phyloP scores from a whole-genome alignment of 2,113 vertebrate genomes.

The Xiphorhynchus elegans region DNA sequence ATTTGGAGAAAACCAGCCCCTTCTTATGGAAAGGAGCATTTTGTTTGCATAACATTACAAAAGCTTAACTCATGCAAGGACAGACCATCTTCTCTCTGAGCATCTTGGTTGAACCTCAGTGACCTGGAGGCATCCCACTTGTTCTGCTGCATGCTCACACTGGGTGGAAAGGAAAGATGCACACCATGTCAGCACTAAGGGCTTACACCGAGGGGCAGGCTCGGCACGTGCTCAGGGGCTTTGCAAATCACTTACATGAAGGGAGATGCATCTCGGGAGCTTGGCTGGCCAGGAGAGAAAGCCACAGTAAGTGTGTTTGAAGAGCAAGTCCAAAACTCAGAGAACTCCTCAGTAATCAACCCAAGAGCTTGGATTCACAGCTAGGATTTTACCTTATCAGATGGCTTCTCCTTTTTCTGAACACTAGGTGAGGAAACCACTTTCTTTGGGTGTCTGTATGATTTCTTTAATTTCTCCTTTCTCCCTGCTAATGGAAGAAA shows the following conservation, averaged over 20 bases:
- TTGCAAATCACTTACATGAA: conserved; percentile 84
- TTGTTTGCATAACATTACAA: not conserved
- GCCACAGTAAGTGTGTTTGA: not conserved
- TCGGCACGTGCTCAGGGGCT: not conserved
- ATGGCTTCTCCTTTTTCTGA: conserved; percentile 86
- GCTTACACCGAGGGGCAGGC: not conserved
- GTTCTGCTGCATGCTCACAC: conserved; percentile 90
- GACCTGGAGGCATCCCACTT: conserved; percentile 95
- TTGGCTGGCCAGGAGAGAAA: conserved; percentile 68
- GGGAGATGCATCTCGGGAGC: conserved; percentile 87
- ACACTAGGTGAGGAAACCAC: conserved; percentile 87
- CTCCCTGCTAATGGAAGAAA: conserved; percentile 69
- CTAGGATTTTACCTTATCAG: conserved; percentile 83
- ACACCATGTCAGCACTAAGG: not conserved
- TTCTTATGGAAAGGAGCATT: not conserved
- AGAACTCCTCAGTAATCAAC: not conserved
- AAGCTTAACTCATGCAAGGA: conserved; percentile 1
- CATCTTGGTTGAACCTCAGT: conserved; percentile 94
- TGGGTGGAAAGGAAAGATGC: conserved; percentile 65
- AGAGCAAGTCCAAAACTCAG: not conserved
- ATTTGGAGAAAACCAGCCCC: not conserved
- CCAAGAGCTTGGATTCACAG: not conserved
- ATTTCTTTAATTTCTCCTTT: conserved; percentile 87
- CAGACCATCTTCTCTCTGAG: conserved; percentile 94
- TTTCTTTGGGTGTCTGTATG: conserved; percentile 86